A percentile compares a stretch with the other conserved stretches of the same genome.
Conservation (phyloP, 2,888 invertebrate species). For the Acholoe squamosa region DNA sequence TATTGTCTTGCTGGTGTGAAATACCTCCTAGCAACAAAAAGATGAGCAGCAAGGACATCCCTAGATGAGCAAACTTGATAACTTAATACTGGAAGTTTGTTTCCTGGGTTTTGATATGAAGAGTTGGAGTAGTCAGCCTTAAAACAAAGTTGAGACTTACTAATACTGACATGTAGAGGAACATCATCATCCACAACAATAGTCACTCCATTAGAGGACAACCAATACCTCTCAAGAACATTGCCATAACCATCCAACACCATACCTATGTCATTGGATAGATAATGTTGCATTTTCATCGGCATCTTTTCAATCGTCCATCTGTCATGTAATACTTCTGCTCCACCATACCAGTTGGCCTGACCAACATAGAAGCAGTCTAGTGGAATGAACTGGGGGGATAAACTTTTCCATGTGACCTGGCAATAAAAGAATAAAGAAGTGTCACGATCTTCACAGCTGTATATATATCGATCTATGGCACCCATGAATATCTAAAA, state of each 20-base stretch:
- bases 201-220: constrained; percentile 88
- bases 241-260: constrained; percentile 77
- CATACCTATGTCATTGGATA: constrained; percentile 73
- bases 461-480: no score
- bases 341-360: constrained; percentile 91
- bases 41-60: constrained; percentile 87
- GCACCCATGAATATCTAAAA: no score
- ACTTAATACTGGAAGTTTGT: constrained; percentile 73
- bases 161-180: constrained; percentile 91
- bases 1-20: constrained; percentile 87
- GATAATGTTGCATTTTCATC: constrained; percentile 75
- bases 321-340: constrained; percentile 89
- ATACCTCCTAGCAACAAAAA: constrained; percentile 86
- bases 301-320: constrained; percentile 90
- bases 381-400: background rate
- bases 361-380: constrained; percentile 62
- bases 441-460: no score
- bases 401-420: constrained; percentile 10
- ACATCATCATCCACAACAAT: constrained; percentile 87
- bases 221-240: constrained; percentile 85
- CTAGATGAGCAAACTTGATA: constrained; percentile 87
- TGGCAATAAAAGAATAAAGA: background rate
- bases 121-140: constrained; percentile 19
- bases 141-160: constrained; percentile 87
- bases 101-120: constrained; percentile 52